Percentiles rank a stretch among this genome's conserved stretches.
Conservation (phyloP, 2,797 vertebrate genomes). For the Enteromius fasciolatus region DNA sequence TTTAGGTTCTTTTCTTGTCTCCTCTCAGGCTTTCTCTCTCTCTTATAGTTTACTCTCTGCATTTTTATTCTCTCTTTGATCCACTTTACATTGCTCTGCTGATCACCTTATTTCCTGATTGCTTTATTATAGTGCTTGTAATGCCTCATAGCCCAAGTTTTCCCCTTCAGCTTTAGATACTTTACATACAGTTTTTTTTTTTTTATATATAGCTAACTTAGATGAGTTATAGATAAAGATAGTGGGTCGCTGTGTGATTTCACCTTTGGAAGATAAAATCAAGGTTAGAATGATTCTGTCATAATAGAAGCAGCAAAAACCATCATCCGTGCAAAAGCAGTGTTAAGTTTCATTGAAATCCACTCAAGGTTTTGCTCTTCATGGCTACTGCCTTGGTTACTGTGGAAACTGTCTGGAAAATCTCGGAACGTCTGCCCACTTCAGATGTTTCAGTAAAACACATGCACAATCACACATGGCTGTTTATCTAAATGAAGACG, state of each 20-base stretch:
- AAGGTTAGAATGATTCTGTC: neutral
- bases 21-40: neutral
- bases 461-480: neutral
- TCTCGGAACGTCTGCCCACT: constrained; percentile 8
- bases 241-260: neutral
- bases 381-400: constrained; percentile 34
- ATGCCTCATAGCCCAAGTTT: neutral
- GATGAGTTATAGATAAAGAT: neutral
- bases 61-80: constrained; percentile 13
- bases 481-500: constrained; percentile 14
- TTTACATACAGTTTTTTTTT: neutral
- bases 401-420: constrained; percentile 35
- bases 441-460: constrained; percentile 27
- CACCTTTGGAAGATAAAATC: neutral
- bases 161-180: neutral
- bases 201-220: neutral
- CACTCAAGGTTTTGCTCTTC: constrained; percentile 28
- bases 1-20: neutral
- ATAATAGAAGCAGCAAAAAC: neutral
- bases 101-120: constrained; percentile 10
- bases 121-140: constrained; percentile 23
- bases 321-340: neutral
- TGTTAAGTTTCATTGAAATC: constrained; percentile 3
- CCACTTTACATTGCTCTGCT: neutral
- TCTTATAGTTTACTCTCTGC: neutral